A percentile compares a stretch with the other conserved stretches of the same genome.
Evolutionary conservation across 2,888 invertebrate species (phyloP).

Genomic region (Abrostola tripartita): DNA sequence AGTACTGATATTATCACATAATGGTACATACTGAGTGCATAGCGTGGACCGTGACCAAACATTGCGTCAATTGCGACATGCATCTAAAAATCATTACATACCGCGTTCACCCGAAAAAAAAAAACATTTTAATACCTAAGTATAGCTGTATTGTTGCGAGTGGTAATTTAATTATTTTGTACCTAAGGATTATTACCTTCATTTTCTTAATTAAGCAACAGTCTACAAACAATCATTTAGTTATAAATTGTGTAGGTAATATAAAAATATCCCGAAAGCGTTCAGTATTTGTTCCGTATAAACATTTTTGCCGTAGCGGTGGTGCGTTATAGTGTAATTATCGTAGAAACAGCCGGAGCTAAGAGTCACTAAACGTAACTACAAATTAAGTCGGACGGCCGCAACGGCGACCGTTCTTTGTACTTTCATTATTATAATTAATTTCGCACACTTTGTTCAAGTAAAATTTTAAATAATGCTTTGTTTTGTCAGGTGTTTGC

Average conservation of each 20-base stretch:
- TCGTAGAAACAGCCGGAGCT: constrained; percentile 48
- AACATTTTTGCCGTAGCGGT: constrained; percentile 14
- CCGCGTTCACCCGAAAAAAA: constrained; percentile 40
- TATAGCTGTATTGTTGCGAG: no score
- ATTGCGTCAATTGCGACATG: constrained; percentile 46
- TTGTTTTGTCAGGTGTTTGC: constrained; percentile 11
- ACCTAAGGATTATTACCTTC: no score
- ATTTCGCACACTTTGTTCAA: constrained; percentile 50
- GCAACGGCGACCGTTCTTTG: constrained; percentile 46
- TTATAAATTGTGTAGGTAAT: neutral
- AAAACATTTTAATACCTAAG: constrained; percentile 28
- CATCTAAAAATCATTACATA: constrained; percentile 39
- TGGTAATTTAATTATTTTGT: no score
- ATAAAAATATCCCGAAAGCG: constrained; percentile 3
- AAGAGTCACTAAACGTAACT: constrained; percentile 56
- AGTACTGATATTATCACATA: constrained; percentile 60
- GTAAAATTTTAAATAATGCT: constrained; percentile 15
- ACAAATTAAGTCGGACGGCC: constrained; percentile 62
- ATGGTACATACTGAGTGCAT: constrained; percentile 56
- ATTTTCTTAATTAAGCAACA: no score
- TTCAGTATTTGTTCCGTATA: constrained; percentile 6
- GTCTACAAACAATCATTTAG: neutral
- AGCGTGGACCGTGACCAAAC: constrained; percentile 46
- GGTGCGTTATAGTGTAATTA: constrained; percentile 54
- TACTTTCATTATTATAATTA: constrained; percentile 60